These are phyloP conservation scores for Sminthopsis crassicaudata DNA, from an alignment of 2,113 vertebrate species.

Conservation along the genomic window DNA sequence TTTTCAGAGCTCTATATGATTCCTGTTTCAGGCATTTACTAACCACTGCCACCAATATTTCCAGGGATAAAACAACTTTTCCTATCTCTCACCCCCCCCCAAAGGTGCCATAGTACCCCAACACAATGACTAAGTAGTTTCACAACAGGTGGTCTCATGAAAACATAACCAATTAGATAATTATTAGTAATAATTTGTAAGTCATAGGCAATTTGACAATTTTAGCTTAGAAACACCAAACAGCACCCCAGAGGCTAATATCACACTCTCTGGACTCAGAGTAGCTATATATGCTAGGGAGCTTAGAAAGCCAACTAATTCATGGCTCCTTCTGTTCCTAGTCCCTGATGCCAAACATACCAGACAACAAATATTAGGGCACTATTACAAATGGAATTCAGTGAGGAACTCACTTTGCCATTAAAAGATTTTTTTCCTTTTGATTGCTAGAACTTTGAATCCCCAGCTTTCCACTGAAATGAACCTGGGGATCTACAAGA, in stretches of 20 bases:
- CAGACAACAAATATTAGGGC: slow-evolving; percentile 44
- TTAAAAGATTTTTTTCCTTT: slow-evolving; percentile 24
- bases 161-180: slow-evolving; percentile 55
- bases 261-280: slow-evolving; percentile 32
- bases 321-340: slow-evolving; percentile 6
- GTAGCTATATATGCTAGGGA: slow-evolving; percentile 32
- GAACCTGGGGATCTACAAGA: slow-evolving; percentile 9
- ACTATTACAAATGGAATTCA: slow-evolving; percentile 53
- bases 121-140: slow-evolving; percentile 40
- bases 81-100: not conserved
- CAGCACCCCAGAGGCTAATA: slow-evolving; percentile 50
- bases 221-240: slow-evolving; percentile 58
- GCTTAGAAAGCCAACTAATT: not conserved
- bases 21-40: slow-evolving; percentile 44
- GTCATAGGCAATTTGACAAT: slow-evolving; percentile 61
- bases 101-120: not conserved
- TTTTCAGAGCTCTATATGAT: slow-evolving; percentile 44
- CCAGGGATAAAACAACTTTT: slow-evolving; percentile 35
- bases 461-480: slow-evolving; percentile 15
- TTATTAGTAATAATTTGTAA: slow-evolving; percentile 65
- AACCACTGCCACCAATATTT: not conserved
- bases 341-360: slow-evolving; percentile 8
- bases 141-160: slow-evolving; percentile 63
- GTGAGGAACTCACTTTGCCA: slow-evolving; percentile 17
- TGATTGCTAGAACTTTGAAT: slow-evolving; percentile 50